Evolutionary conservation across 2,113 vertebrate species (phyloP).

Genomic region (Protobothrops flavoviridis): DNA sequence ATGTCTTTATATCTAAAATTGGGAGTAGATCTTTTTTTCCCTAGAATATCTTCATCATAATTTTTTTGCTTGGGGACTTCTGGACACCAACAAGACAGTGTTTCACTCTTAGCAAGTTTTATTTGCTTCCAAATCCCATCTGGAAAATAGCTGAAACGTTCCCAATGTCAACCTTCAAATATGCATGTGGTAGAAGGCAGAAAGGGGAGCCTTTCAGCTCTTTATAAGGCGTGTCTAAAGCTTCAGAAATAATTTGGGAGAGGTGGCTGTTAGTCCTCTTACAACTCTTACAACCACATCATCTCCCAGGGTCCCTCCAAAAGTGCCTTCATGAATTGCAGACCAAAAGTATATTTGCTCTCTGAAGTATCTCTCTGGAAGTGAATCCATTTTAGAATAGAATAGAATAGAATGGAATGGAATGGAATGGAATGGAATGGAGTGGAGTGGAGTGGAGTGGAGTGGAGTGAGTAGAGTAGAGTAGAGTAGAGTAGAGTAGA

Average conservation of each 20-base stretch:
- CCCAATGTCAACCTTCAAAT: background rate
- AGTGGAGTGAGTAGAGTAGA: too few relatives aligned
- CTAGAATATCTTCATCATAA: background rate
- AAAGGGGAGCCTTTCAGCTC: background rate
- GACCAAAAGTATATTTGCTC: background rate
- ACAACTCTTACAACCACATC: background rate
- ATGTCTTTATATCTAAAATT: background rate
- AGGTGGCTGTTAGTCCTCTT: background rate
- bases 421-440: too few relatives aligned
- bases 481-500: too few relatives aligned
- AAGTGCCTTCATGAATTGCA: background rate
- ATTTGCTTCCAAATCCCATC: background rate
- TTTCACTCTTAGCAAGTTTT: background rate
- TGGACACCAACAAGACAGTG: background rate
- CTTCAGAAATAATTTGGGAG: background rate
- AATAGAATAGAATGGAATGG: too few relatives aligned
- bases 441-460: too few relatives aligned
- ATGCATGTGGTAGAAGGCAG: background rate
- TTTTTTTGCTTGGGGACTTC: background rate
- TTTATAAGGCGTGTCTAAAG: background rate
- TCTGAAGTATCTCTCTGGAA: background rate
- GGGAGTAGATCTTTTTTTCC: background rate
- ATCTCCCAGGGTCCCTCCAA: background rate
- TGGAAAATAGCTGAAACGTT: background rate
- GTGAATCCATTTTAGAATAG: background rate